phyloP scores from a whole-genome alignment of 30 jellyfish, hydroid and myxozoan genomes.

The Pseudorhiza aurosa region DNA sequence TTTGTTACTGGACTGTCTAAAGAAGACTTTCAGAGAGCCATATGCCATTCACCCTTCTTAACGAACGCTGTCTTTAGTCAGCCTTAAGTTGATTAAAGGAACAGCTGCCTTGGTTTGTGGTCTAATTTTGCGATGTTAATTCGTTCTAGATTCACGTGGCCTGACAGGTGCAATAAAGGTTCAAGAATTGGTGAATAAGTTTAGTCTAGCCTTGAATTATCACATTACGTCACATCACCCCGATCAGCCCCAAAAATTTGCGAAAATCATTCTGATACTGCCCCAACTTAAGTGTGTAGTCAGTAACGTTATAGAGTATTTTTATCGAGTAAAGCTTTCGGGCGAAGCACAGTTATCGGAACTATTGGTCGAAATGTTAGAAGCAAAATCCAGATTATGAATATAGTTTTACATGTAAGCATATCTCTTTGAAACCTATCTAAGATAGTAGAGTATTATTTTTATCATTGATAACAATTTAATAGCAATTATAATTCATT shows the following conservation, averaged over 20 bases:
- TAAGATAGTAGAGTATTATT: constrained; percentile 19
- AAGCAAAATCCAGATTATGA: constrained; percentile 88
- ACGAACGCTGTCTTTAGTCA: no score
- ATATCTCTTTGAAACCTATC: constrained; percentile 29
- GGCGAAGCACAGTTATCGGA: constrained; percentile 91
- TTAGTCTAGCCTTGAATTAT: constrained; percentile 81
- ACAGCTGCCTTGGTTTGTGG: no score
- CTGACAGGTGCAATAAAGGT: constrained; percentile 83
- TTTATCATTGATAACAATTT: not conserved
- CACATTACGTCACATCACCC: constrained; percentile 84
- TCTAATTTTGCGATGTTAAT: no score
- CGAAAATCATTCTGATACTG: constrained; percentile 81
- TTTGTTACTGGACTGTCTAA: no score
- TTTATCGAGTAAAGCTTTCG: constrained; percentile 78
- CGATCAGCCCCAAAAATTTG: constrained; percentile 87
- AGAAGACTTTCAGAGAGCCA: no score
- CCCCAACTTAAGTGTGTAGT: constrained; percentile 91
- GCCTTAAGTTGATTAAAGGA: no score
- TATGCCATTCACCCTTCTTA: no score
- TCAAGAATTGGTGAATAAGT: constrained; percentile 76
- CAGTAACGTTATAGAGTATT: constrained; percentile 77
- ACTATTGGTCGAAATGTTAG: constrained; percentile 92
- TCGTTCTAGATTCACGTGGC: constrained; percentile 69
- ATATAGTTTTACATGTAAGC: constrained; percentile 14
- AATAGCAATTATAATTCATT: constrained; percentile 3